A percentile compares a stretch with the other conserved stretches of the same genome.
These are phyloP conservation scores for Reticulitermes speratus DNA, from an alignment of 1,140 invertebrate species.

Conservation along the genomic window DNA sequence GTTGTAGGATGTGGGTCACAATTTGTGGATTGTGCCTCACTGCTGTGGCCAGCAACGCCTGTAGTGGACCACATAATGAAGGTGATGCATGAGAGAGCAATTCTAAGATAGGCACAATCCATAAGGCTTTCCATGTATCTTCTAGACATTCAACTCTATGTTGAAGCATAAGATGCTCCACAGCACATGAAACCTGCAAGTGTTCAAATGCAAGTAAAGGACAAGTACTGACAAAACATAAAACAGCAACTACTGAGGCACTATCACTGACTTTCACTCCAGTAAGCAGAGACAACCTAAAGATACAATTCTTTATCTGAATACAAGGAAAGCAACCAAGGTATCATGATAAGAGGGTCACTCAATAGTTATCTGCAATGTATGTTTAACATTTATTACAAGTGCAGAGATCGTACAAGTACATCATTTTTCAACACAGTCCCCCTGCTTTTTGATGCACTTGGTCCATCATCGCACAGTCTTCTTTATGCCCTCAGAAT, in stretches of 20 bases:
- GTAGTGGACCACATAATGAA: not conserved
- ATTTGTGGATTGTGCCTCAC: constrained; percentile 18
- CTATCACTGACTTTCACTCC: too few relatives aligned
- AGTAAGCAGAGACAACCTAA: too few relatives aligned
- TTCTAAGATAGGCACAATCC: constrained; percentile 25
- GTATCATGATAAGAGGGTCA: too few relatives aligned
- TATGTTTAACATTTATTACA: too few relatives aligned
- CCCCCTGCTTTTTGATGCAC: too few relatives aligned
- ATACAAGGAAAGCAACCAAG: too few relatives aligned
- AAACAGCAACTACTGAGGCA: not conserved
- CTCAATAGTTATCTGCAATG: too few relatives aligned
- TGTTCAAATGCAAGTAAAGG: not conserved
- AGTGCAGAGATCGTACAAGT: too few relatives aligned
- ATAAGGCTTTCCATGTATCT: constrained; percentile 18
- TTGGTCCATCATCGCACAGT: too few relatives aligned
- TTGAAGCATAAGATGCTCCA: constrained; percentile 29
- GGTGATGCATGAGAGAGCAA: not conserved
- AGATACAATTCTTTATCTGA: too few relatives aligned
- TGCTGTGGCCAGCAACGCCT: constrained; percentile 25
- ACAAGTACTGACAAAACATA: not conserved
- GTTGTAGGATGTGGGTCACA: not conserved
- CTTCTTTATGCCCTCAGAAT: too few relatives aligned
- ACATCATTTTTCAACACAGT: too few relatives aligned
- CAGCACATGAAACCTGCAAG: constrained; percentile 28
- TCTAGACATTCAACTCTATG: constrained; percentile 22